Conservation (phyloP, 2,113 vertebrate species). For the Astatotilapia flaviijosephi region DNA sequence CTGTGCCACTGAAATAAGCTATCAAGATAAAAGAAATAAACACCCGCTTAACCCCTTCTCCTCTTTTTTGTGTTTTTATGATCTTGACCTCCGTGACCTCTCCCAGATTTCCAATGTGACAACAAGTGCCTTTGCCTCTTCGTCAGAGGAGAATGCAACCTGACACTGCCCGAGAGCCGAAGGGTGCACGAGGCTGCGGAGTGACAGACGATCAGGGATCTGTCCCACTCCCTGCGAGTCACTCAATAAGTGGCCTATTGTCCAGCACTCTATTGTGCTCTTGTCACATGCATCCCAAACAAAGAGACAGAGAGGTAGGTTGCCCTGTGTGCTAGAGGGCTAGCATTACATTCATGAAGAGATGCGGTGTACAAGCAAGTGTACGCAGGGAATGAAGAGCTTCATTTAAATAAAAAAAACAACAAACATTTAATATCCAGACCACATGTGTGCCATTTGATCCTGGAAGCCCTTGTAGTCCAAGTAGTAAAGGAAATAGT, state of each 20-base stretch:
- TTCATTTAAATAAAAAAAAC: background rate
- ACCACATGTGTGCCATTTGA: background rate
- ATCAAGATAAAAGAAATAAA: background rate
- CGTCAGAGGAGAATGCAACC: constrained; percentile 39
- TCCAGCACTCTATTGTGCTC: constrained; percentile 45
- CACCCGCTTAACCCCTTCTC: background rate
- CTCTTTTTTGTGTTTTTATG: background rate
- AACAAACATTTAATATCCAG: background rate
- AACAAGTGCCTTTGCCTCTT: background rate
- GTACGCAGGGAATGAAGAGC: background rate
- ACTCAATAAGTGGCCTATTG: constrained; percentile 65
- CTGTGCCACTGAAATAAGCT: background rate
- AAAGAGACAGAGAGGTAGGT: constrained; percentile 49
- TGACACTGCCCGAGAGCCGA: constrained; percentile 29
- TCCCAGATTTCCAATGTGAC: constrained; percentile 39
- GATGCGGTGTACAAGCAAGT: background rate
- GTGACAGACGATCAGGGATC: constrained; percentile 52
- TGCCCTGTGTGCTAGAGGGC: constrained; percentile 36
- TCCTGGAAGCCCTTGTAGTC: background rate
- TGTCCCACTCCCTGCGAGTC: constrained; percentile 54
- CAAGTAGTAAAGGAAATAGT: background rate
- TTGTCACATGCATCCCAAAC: constrained; percentile 55
- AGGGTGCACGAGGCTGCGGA: constrained; percentile 26
- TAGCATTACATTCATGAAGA: constrained; percentile 48
- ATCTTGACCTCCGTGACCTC: constrained; percentile 19